phyloP scores from a whole-genome alignment of 2,888 invertebrate species.

The Elmis aenea region DNA sequence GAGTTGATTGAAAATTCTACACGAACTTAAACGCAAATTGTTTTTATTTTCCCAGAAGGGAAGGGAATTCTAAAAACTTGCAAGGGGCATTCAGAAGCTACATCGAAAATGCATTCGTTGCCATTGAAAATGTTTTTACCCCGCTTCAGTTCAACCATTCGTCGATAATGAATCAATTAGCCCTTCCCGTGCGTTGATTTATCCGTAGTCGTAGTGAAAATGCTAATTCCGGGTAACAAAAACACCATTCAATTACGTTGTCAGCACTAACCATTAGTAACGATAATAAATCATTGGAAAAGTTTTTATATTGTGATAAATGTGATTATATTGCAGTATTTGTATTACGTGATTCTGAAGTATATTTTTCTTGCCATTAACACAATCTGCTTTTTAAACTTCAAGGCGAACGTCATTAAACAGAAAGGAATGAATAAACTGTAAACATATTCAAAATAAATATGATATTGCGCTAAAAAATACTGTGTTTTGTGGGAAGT shows the following conservation, averaged over 20 bases:
- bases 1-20: too few relatives aligned
- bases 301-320: slow-evolving; percentile 17
- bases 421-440: too few relatives aligned
- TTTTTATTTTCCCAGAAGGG: too few relatives aligned
- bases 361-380: too few relatives aligned
- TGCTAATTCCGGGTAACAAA: slow-evolving; percentile 37
- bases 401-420: too few relatives aligned
- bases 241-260: slow-evolving; percentile 37
- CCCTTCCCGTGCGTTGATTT: slow-evolving; percentile 19
- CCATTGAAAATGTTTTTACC: slow-evolving; percentile 4
- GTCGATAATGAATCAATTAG: slow-evolving; percentile 29
- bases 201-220: slow-evolving; percentile 26
- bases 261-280: slow-evolving; percentile 17
- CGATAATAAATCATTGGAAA: slow-evolving; percentile 16
- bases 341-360: slow-evolving; percentile 15
- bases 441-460: too few relatives aligned
- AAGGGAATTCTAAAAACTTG: too few relatives aligned
- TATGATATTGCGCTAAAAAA: too few relatives aligned
- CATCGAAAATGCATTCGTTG: slow-evolving; percentile 5
- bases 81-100: slow-evolving; percentile 4
- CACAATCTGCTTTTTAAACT: too few relatives aligned
- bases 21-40: too few relatives aligned
- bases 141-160: slow-evolving; percentile 9
- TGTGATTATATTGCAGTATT: slow-evolving; percentile 8
- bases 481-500: too few relatives aligned